A percentile compares a stretch with the other conserved stretches of the same genome.
phyloP scores from a whole-genome alignment of 2,113 vertebrate species.

The Crotalus tigris region DNA sequence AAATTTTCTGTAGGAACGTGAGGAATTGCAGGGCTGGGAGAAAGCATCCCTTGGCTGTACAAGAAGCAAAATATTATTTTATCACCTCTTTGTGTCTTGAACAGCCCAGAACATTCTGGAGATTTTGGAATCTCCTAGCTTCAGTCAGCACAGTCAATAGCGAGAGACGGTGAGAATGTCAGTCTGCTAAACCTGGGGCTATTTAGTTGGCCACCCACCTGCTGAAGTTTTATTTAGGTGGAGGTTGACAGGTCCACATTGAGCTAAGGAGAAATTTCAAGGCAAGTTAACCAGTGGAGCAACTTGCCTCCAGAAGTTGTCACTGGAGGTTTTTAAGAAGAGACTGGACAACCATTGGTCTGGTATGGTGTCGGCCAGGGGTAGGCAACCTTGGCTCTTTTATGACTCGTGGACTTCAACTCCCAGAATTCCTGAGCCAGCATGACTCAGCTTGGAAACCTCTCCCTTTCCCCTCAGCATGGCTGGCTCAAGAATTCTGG shows the following conservation, averaged over 20 bases:
- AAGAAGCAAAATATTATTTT: slow-evolving; percentile 56
- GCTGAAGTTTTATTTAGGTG: background rate
- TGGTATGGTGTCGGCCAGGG: background rate
- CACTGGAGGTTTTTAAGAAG: no score
- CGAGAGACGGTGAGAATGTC: background rate
- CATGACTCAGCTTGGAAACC: no score
- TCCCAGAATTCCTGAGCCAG: no score
- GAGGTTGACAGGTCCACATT: background rate
- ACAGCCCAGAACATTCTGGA: background rate
- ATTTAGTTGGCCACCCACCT: background rate
- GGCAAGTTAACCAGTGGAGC: no score
- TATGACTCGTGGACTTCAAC: no score
- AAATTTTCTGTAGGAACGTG: slow-evolving; percentile 56
- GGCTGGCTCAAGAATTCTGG: no score
- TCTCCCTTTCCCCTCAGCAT: no score
- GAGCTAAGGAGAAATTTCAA: background rate
- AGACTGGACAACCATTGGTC: no score
- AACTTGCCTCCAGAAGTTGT: no score
- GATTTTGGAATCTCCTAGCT: background rate
- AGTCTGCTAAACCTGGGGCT: background rate
- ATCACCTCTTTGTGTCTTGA: slow-evolving; percentile 2
- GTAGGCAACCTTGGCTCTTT: no score
- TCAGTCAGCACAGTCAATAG: background rate
- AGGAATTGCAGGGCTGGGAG: slow-evolving; percentile 50
- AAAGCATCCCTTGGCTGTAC: slow-evolving; percentile 47